Evolutionary conservation across 2,888 invertebrate species (phyloP).

Genomic region (Aplocera efformata): DNA sequence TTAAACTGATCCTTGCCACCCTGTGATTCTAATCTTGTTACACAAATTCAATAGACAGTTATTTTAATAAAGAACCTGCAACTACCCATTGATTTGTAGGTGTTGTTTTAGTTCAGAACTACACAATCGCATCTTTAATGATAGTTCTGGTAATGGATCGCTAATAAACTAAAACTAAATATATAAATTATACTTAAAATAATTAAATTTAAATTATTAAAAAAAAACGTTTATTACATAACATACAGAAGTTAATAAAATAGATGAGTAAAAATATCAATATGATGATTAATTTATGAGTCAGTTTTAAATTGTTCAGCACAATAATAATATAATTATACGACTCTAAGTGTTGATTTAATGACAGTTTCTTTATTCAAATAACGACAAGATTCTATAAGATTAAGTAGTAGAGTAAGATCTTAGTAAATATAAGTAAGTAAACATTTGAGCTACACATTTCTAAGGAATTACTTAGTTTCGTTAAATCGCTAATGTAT

Average conservation of each 20-base stretch:
- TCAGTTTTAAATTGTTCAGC: too few species aligned
- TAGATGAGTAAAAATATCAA: too few species aligned
- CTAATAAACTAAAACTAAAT: too few species aligned
- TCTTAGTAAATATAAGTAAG: slow-evolving; percentile 54
- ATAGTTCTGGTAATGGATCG: too few species aligned
- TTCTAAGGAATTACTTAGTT: slow-evolving; percentile 54
- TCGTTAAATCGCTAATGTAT: slow-evolving; percentile 53
- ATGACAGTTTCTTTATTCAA: slow-evolving; percentile 35
- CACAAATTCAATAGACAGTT: slow-evolving; percentile 49
- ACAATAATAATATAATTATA: not conserved
- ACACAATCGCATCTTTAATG: too few species aligned
- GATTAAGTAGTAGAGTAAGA: slow-evolving; percentile 53
- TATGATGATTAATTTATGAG: too few species aligned
- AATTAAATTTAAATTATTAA: too few species aligned
- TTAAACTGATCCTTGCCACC: slow-evolving; percentile 45
- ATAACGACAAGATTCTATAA: slow-evolving; percentile 44
- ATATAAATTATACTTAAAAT: too few species aligned
- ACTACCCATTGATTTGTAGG: too few species aligned
- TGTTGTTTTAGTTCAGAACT: too few species aligned
- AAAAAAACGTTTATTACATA: too few species aligned
- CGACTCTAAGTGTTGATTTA: not conserved
- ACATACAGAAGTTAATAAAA: too few species aligned
- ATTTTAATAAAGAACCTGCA: slow-evolving; percentile 47
- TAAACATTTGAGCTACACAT: slow-evolving; percentile 69
- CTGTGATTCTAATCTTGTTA: slow-evolving; percentile 73